phyloP scores from a whole-genome alignment of 2,113 vertebrate species.

The Trichechus manatus region DNA sequence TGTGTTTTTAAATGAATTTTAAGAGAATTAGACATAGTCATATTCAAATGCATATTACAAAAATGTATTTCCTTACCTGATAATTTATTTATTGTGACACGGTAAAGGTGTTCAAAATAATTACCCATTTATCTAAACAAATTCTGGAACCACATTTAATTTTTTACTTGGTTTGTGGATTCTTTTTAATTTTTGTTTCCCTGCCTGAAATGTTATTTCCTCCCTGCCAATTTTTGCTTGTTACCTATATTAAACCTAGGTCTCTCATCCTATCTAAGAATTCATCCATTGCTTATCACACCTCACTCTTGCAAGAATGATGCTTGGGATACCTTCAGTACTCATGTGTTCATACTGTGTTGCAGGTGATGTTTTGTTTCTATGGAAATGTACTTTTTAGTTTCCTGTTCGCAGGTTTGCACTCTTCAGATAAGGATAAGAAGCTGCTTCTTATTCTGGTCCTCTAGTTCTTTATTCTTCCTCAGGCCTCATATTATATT shows the following conservation, averaged over 20 bases:
- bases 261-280: background rate
- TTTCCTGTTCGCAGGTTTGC: background rate
- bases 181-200: slow-evolving; percentile 21
- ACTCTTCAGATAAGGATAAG: background rate
- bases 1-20: slow-evolving; percentile 48
- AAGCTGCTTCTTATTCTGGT: background rate
- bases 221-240: background rate
- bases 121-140: background rate
- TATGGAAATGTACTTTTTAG: background rate
- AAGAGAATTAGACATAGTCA: background rate
- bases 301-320: background rate
- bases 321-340: background rate
- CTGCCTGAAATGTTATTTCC: background rate
- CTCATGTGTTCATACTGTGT: background rate
- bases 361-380: background rate
- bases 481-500: background rate
- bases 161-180: slow-evolving; percentile 17
- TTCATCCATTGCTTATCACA: background rate
- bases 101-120: slow-evolving; percentile 50
- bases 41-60: background rate
- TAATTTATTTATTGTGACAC: background rate
- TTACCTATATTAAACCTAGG: background rate
- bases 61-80: slow-evolving; percentile 37
- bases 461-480: background rate
- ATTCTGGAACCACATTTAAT: slow-evolving; percentile 2